A percentile compares a stretch with the other conserved stretches of the same genome.
phyloP scores from a whole-genome alignment of 2,113 vertebrate genomes.

The Neogobius melanostomus region DNA sequence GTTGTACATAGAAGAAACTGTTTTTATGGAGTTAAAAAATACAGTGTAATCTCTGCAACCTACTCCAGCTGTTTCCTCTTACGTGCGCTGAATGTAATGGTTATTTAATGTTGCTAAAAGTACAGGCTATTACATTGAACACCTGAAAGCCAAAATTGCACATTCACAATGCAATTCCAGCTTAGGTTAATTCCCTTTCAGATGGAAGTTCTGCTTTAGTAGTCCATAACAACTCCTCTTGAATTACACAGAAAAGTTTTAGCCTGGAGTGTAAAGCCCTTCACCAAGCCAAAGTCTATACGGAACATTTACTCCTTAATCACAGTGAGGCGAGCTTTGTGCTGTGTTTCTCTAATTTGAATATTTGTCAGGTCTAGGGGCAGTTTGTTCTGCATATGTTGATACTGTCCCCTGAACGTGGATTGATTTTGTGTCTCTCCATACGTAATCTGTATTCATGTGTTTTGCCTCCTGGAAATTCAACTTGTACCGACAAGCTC shows the following conservation, averaged over 20 bases:
- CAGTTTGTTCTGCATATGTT: constrained; percentile 3
- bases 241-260: background rate
- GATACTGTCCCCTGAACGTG: background rate
- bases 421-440: constrained; percentile 5
- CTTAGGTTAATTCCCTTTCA: background rate
- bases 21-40: background rate
- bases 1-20: background rate
- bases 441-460: constrained; percentile 6
- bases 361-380: constrained; percentile 6
- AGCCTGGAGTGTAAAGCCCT: background rate
- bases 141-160: background rate
- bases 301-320: background rate
- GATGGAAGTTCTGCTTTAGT: background rate
- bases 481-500: constrained; percentile 4
- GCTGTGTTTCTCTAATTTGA: background rate
- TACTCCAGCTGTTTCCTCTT: constrained; percentile 1
- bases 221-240: background rate
- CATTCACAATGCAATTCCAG: background rate
- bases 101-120: constrained; percentile 1
- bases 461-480: background rate
- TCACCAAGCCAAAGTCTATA: background rate
- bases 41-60: background rate
- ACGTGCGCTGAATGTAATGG: background rate
- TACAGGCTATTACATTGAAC: background rate
- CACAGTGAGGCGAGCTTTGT: background rate